A percentile compares a stretch with the other conserved stretches of the same genome.
These are phyloP conservation scores for Gyrodactylus bullatarudis DNA, from an alignment of 1,140 invertebrate genomes.

Conservation along the genomic window DNA sequence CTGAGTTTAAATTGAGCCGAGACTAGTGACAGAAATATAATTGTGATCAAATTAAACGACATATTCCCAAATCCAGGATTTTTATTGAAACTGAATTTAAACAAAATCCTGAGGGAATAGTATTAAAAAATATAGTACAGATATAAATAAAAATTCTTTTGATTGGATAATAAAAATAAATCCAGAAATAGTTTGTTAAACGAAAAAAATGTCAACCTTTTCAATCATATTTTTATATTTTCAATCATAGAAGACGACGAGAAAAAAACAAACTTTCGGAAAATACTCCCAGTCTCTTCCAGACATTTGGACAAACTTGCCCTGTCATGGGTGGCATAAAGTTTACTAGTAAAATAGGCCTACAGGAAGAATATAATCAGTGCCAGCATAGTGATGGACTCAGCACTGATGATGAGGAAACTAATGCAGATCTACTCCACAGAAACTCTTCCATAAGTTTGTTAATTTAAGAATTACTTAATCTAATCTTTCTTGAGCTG, in stretches of 20 bases:
- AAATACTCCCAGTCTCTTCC: background rate
- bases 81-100: too few species aligned
- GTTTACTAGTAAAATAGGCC: background rate
- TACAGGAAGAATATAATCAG: background rate
- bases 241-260: background rate
- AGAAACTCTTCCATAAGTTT: background rate
- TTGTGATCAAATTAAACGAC: too few species aligned
- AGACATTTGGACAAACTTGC: background rate
- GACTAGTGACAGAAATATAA: too few species aligned
- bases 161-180: too few species aligned
- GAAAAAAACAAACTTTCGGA: background rate
- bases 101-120: too few species aligned
- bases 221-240: too few species aligned
- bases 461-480: background rate
- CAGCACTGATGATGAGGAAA: background rate
- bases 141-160: too few species aligned
- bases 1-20: too few species aligned
- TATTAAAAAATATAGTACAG: too few species aligned
- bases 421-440: background rate
- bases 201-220: too few species aligned
- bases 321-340: background rate
- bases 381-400: background rate
- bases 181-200: too few species aligned
- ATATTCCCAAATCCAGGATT: too few species aligned
- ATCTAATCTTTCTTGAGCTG: background rate